Base-by-base conservation (phyloP, 2,888 invertebrate genomes). In the Mamestra brassicae region DNA sequence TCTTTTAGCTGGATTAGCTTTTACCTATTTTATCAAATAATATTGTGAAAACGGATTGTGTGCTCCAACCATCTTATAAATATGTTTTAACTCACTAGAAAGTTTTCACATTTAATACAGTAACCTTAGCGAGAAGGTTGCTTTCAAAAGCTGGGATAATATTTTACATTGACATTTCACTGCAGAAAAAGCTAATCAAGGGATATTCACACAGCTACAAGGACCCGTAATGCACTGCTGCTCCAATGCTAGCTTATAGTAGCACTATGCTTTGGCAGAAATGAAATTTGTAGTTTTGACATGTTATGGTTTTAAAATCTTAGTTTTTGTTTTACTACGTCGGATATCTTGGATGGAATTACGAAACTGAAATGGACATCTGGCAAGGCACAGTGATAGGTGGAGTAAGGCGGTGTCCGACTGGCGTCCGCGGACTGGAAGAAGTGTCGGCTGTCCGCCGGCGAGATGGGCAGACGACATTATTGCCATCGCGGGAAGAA, bases 91-190 rank as follows among this genome's bases (percentile, higher is more conserved):
- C 8, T 42, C 38, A 45, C 10, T 17, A 26, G 15, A 60, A 70
- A 64, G 3, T 57, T 71, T 67, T 61, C 45, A 71, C 54, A 70
- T 67, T 60, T 52, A 66, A 67, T 36, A 65, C 11, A 34, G 55
- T 60, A 57, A 68, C 10, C 34, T 26, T 70, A n/a, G 58, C 26
- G 45, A 54, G 15, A 73, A 71, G 61, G 70, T 70, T 67, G 54
- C n/a, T 64, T 68, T 68, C 15, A 57, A 61, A 81, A 68, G 52
- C 64, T 57, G n/a, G n/a, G 38, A 52, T 55, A 64, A 65, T 71
- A 71, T 64, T 71, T 82, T 50, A 66, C 72, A 61, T 61, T 71
- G 60, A 81, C 13, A 61, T 71, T 76, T 76, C 65, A 72, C 50
- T 58, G 47, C 45, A 60, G 17, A 58, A 65, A 71, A 62, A 55